These are phyloP conservation scores for Garrulus glandarius DNA, from an alignment of 2,797 vertebrate species.

Conservation along the genomic window DNA sequence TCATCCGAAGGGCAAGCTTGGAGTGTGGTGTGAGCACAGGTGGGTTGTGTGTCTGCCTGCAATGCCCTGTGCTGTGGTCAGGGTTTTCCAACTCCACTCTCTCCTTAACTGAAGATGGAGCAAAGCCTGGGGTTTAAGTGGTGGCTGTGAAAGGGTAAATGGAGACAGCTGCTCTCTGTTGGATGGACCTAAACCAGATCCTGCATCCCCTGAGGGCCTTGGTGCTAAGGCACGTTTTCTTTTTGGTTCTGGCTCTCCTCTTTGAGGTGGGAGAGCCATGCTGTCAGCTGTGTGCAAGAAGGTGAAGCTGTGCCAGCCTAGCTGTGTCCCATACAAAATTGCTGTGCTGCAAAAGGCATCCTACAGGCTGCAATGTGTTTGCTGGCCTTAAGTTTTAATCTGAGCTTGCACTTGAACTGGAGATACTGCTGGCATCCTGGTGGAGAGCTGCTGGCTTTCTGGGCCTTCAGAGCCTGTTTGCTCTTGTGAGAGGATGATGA, in stretches of 20 bases:
- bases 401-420: background rate
- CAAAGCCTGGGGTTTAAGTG: background rate
- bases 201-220: background rate
- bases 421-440: background rate
- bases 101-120: background rate
- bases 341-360: background rate
- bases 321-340: rapidly evolving
- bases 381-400: background rate
- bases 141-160: background rate
- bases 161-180: background rate
- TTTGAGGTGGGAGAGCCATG: background rate
- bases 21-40: background rate
- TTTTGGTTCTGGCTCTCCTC: background rate
- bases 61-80: rapidly evolving
- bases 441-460: background rate
- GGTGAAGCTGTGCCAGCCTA: background rate
- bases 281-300: background rate
- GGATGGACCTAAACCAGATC: background rate
- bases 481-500: background rate
- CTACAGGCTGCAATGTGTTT: rapidly evolving
- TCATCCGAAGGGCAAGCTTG: rapidly evolving
- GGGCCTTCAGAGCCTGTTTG: background rate
- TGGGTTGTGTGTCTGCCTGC: background rate
- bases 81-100: rapidly evolving
- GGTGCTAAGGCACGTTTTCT: rapidly evolving